Conservation (phyloP, 2,113 vertebrate genomes). For the Periophthalmodon schlosseri region DNA sequence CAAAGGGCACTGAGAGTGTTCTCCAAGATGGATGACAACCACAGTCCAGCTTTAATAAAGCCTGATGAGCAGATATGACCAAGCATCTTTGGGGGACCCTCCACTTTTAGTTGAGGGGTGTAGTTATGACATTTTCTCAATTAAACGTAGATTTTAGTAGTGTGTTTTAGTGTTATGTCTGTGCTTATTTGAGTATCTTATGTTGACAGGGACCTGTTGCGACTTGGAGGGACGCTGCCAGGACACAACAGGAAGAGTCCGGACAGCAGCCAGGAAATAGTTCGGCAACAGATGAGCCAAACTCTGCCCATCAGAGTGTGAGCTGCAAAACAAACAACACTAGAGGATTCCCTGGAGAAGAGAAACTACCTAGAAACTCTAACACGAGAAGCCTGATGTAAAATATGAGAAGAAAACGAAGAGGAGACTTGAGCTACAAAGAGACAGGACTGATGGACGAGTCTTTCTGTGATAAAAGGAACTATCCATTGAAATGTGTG, state of each 20-base stretch:
- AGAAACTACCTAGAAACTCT: constrained; percentile 66
- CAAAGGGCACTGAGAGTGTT: constrained; percentile 47
- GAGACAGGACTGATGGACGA: constrained; percentile 41
- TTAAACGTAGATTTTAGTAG: background rate
- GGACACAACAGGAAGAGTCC: constrained; percentile 81
- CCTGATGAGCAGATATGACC: constrained; percentile 52
- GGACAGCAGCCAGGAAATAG: constrained; percentile 73
- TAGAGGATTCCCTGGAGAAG: background rate
- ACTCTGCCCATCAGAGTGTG: constrained; percentile 79
- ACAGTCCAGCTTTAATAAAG: constrained; percentile 62
- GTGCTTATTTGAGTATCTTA: constrained; percentile 50
- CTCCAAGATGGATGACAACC: constrained; percentile 49
- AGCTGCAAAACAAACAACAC: constrained; percentile 29
- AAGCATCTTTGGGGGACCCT: constrained; percentile 31
- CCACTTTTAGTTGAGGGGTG: constrained; percentile 37
- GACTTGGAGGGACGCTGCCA: constrained; percentile 78
- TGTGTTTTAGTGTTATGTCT: constrained; percentile 42
- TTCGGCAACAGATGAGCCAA: constrained; percentile 80
- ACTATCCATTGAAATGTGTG: constrained; percentile 59
- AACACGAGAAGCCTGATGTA: constrained; percentile 53
- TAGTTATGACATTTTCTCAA: background rate
- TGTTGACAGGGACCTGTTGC: constrained; percentile 76
- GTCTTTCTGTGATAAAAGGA: constrained; percentile 54
- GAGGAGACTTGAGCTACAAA: constrained; percentile 22
- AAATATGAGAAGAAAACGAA: constrained; percentile 49